Evolutionary conservation across 2,888 invertebrate species (phyloP), one percentile per base, ranked within the genome.

Genomic region (Chymomyza caudatula): DNA sequence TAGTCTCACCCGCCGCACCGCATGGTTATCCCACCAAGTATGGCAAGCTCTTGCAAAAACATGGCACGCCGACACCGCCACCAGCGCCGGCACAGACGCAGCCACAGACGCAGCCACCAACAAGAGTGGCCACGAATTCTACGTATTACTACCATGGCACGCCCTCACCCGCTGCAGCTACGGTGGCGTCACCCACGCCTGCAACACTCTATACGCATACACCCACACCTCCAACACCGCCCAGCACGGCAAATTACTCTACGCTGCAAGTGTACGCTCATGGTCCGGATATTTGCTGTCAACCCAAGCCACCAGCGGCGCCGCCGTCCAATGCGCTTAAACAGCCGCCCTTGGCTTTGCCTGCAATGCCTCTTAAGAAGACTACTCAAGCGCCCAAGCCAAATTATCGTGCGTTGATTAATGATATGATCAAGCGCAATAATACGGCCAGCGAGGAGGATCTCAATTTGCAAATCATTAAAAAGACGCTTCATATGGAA

Each of bases 381-480:
- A 3, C 69, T 15, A 53, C 76, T 5, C 63, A 82, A 44, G 60
- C 64, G 2, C 58, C 73, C 2, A 89, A 89, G 65, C 89, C 89
- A 4, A 89, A 90, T 52, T 90, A 90, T 64, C 78, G 90, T 0
- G 89, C 88, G 37, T 71, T 90, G 20, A 89, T 90, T 29, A 89
- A 89, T 60, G 87, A 89, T 25, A 87, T 81, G 61, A 74, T 89
- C 0, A 82, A 88, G 56, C 75, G 89, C 1, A 90, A 81, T 11
- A 37, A 37, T 64, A 81, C 90, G 4, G 86, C 88, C 44, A 89
- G 89, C 5, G 90, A 90, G 59, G 86, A 88, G 52, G 90, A 90
- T 61, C 69, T 88, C 0, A 90, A 90, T 69, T 73, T 88, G 71
- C 84, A 90, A 77, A 90, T 90, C 8, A 90, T 90, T 19, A 89